Evolutionary conservation across 2,888 invertebrate species (phyloP), one percentile per base, ranked within the genome.

Genomic region (Hirtodrosophila trivittata): DNA sequence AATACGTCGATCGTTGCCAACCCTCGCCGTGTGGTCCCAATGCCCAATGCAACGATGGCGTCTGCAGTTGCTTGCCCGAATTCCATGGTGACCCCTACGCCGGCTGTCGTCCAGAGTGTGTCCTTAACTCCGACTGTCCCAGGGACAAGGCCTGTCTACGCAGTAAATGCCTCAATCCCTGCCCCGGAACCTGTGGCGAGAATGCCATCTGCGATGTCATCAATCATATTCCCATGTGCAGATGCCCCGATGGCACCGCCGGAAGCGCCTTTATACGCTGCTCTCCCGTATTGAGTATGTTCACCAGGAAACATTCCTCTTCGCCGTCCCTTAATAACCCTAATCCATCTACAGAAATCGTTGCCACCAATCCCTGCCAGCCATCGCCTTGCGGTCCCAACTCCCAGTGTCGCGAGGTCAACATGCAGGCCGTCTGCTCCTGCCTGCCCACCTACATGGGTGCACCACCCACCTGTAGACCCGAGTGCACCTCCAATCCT

Each of bases 311-410:
- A 21, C 9, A 32, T 33, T 35, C 1, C 1, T 16, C 10, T 7
- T 3, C 12, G 8, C 0, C 5, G 9, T 7, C 8, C 13, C 8
- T 21, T 72, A 55, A 72, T 14, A 2, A 14, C 0, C 49, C 3
- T 33, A 5, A 25, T 18, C 12, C 10, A 2, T 32, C 65, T 63
- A 49, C 68, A 89, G 86, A 75, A 60, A 91, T 92, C 14, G 75
- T 91, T 49, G 91, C 91, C 25, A 83, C 91, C 56, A 91, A 95
- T 88, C 94, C 94, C n/a, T 94, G 94, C 80, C 92, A 92, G 70
- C 94, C 94, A 18, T 92, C 93, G 46, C 96, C 96, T 0, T 96
- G 96, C 89, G 96, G 96, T 43, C 94, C 95, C 0, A 95, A 95
- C 87, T 95, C 95, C 86, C 94, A 94, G 89, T 96, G 95, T 88